Evolutionary conservation across 2,888 invertebrate genomes (phyloP).

Genomic region (Acrocera orbiculus): DNA sequence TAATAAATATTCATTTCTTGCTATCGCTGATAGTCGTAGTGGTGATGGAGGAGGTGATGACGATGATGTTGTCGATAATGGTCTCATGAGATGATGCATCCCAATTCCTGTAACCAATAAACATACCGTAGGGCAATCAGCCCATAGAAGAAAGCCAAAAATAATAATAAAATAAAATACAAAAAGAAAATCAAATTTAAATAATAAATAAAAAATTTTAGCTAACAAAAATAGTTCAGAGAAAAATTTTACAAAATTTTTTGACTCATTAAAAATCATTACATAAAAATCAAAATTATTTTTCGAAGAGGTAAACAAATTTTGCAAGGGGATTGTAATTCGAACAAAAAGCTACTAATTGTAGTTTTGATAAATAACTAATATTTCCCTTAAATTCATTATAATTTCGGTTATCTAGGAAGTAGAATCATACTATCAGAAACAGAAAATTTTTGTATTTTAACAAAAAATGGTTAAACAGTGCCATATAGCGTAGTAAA

Average conservation of each 20-base stretch:
- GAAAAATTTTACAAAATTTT: too few relatives aligned
- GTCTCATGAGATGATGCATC: constrained; percentile 24
- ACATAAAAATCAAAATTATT: neutral
- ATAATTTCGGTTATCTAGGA: too few relatives aligned
- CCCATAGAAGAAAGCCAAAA: constrained; percentile 22
- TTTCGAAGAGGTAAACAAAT: too few relatives aligned
- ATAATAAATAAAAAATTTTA: constrained; percentile 7
- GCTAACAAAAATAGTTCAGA: constrained; percentile 5
- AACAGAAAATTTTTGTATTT: too few relatives aligned
- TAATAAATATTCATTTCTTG: constrained; percentile 2
- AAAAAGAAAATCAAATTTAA: constrained; percentile 12
- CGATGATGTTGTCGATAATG: constrained; percentile 24
- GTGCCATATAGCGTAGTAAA: too few relatives aligned
- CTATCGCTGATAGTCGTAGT: constrained; percentile 25
- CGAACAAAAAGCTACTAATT: too few relatives aligned
- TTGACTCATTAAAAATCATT: too few relatives aligned
- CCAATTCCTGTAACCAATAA: constrained; percentile 24
- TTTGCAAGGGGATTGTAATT: too few relatives aligned
- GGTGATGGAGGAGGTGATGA: constrained; percentile 26
- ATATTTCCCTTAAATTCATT: too few relatives aligned
- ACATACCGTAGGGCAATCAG: constrained; percentile 33
- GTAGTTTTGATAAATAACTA: too few relatives aligned
- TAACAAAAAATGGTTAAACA: too few relatives aligned
- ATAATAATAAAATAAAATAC: constrained; percentile 15
- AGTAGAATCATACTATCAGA: too few relatives aligned